These are phyloP conservation scores for Deilephila porcellus DNA, from an alignment of 2,888 invertebrate genomes.

Conservation along the genomic window DNA sequence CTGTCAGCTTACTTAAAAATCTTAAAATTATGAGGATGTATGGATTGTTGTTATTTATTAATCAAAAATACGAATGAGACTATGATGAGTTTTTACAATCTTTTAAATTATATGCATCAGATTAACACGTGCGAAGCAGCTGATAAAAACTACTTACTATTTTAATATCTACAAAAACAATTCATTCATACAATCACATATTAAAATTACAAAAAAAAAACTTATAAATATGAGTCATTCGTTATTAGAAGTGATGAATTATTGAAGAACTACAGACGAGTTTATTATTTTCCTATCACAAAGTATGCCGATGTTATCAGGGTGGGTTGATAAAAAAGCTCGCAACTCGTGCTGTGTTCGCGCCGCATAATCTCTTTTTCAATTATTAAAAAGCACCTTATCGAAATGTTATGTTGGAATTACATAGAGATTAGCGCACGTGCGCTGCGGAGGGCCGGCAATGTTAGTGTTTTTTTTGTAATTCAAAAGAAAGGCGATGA, in stretches of 20 bases:
- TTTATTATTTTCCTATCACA: conserved; percentile 47
- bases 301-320: conserved; percentile 42
- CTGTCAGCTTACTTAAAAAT: too few relatives aligned
- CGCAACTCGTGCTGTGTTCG: conserved; percentile 45
- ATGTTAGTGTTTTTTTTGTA: conserved; percentile 18
- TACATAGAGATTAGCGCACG: conserved; percentile 78
- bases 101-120: too few relatives aligned
- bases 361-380: conserved; percentile 74
- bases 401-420: conserved; percentile 76
- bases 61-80: too few relatives aligned
- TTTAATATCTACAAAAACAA: background rate
- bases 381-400: conserved; percentile 81
- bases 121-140: background rate
- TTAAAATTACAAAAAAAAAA: background rate
- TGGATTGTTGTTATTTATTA: too few relatives aligned
- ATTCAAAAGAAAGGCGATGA: background rate
- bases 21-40: too few relatives aligned
- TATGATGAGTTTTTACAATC: too few relatives aligned
- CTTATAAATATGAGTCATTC: background rate
- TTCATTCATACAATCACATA: background rate
- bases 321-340: conserved; percentile 48
- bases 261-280: conserved; percentile 30
- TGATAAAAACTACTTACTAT: background rate
- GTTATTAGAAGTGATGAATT: background rate
- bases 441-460: conserved; percentile 50